A percentile compares a stretch with the other conserved stretches of the same genome.
These are phyloP conservation scores for Podargus strigoides DNA, from an alignment of 2,797 vertebrate species.

Conservation along the genomic window DNA sequence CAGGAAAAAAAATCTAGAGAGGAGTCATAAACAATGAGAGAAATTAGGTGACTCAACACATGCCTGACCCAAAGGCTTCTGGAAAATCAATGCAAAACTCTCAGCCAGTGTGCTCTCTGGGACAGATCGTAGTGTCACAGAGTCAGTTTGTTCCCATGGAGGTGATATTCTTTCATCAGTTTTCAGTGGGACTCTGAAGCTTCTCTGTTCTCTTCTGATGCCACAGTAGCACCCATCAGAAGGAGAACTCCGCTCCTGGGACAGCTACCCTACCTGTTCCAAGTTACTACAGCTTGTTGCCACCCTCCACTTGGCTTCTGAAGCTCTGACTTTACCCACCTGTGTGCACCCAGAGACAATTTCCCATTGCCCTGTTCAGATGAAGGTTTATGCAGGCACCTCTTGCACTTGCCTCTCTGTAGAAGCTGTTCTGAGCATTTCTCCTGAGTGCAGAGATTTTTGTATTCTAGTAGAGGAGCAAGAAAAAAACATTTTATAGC, in stretches of 20 bases:
- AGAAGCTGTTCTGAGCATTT: neutral
- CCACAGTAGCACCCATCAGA: fast-evolving
- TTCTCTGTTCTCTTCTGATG: neutral
- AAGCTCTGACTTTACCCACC: neutral
- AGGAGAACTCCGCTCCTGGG: neutral
- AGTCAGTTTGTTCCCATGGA: neutral
- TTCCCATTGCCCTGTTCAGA: neutral
- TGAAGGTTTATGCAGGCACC: neutral
- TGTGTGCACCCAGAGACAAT: neutral
- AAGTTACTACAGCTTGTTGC: neutral
- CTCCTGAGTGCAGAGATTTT: neutral
- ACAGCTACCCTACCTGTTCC: neutral
- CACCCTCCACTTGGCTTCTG: neutral
- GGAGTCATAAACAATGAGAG: neutral
- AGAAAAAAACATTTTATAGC: neutral
- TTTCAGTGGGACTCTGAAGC: neutral
- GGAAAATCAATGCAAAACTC: neutral
- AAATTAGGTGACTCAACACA: neutral
- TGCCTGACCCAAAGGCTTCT: neutral
- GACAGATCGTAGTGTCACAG: neutral
- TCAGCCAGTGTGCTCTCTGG: neutral
- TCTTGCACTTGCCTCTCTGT: neutral
- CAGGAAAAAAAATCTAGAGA: neutral
- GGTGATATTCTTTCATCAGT: neutral
- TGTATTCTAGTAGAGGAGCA: neutral